Conservation (phyloP, 2,888 invertebrate genomes). For the Phania funesta region DNA sequence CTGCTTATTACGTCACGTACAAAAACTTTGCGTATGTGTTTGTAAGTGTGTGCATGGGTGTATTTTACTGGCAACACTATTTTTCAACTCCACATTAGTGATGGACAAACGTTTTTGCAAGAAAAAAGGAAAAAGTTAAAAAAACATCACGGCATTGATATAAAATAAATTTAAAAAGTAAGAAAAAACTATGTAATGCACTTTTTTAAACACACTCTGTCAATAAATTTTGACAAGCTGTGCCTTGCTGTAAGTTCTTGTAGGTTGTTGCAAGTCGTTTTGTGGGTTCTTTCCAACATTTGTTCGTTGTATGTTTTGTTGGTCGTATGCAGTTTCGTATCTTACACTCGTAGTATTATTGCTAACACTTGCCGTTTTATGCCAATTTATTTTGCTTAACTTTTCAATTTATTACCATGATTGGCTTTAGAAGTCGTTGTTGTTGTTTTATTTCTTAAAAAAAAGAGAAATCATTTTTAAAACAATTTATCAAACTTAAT, state of each 20-base stretch:
- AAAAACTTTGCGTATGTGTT: too few species aligned
- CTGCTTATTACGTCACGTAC: too few species aligned
- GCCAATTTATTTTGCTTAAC: slow-evolving; percentile 47
- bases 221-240: slow-evolving; percentile 71
- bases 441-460: neutral
- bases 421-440: slow-evolving; percentile 3
- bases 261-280: slow-evolving; percentile 35
- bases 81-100: slow-evolving; percentile 27
- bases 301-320: neutral
- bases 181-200: slow-evolving; percentile 40
- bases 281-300: neutral
- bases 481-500: too few species aligned
- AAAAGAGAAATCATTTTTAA: too few species aligned
- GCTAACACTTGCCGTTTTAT: slow-evolving; percentile 62
- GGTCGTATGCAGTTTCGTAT: neutral
- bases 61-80: neutral
- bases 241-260: slow-evolving; percentile 28
- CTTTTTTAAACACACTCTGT: slow-evolving; percentile 68
- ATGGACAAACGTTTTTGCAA: neutral
- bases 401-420: slow-evolving; percentile 18
- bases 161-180: slow-evolving; percentile 11
- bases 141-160: neutral
- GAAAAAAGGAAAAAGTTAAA: neutral
- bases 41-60: too few species aligned
- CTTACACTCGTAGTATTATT: slow-evolving; percentile 50